A percentile compares a stretch with the other conserved stretches of the same genome.
phyloP scores from a whole-genome alignment of 1,140 invertebrate species.

The Drosophila parvula region DNA sequence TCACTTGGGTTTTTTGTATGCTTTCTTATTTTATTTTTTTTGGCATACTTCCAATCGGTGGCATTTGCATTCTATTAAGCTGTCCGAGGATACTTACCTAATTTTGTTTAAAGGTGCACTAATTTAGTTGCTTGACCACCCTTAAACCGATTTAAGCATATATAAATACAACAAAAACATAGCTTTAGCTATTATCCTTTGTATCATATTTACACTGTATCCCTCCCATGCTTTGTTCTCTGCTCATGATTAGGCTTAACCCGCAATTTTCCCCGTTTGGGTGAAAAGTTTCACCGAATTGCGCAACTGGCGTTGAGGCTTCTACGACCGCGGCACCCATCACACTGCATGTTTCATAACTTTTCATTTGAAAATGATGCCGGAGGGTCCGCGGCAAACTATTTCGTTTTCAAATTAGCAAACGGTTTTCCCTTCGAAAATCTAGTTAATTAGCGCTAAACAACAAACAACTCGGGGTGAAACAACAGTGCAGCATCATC shows the following conservation, averaged over 20 bases:
- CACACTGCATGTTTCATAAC: conserved; percentile 52
- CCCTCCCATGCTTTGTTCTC: neutral
- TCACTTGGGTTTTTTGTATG: neutral
- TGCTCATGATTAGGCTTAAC: conserved; percentile 9
- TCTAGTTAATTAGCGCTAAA: conserved; percentile 65
- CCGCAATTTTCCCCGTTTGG: neutral
- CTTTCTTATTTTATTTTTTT: conserved; percentile 18
- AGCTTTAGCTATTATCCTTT: neutral
- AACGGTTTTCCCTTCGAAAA: conserved; percentile 60
- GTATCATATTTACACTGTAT: neutral
- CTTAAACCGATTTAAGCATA: too few species aligned
- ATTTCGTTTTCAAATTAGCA: conserved; percentile 69
- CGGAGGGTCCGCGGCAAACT: conserved; percentile 34
- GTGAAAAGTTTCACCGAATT: conserved; percentile 5
- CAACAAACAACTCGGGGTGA: conserved; percentile 49
- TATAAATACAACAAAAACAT: too few species aligned
- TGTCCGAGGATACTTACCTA: too few species aligned
- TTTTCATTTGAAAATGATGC: conserved; percentile 44
- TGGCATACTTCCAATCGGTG: conserved; percentile 52
- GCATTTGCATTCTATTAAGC: conserved; percentile 51
- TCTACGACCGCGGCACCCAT: conserved; percentile 13
- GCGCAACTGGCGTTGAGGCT: conserved; percentile 36
- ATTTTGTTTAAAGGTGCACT: too few species aligned
- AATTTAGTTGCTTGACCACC: too few species aligned
- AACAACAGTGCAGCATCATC: conserved; percentile 33